Evolutionary conservation across 2,113 vertebrate genomes (phyloP).

Genomic region (Podiceps cristatus): DNA sequence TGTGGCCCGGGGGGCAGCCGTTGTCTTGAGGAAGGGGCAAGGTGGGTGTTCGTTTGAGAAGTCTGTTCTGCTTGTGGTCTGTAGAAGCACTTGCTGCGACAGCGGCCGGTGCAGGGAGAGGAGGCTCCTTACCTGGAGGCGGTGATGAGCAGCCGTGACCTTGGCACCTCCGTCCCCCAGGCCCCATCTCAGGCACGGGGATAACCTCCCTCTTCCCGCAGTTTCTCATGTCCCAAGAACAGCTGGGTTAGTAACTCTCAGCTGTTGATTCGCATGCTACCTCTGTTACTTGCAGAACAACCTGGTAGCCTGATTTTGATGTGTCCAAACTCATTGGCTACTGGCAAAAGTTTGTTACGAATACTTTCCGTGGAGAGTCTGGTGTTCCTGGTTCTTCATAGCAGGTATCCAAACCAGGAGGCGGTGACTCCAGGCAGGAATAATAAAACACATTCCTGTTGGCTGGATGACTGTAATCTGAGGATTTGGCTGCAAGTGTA

Average conservation of each 20-base stretch:
- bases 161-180: not conserved
- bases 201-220: not conserved
- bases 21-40: not conserved
- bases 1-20: rapidly evolving
- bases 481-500: not conserved
- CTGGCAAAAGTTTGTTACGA: not conserved
- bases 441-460: rapidly evolving
- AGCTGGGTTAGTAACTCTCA: not conserved
- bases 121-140: not conserved
- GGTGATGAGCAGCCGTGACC: not conserved
- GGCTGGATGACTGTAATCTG: not conserved
- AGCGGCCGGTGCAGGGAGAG: not conserved
- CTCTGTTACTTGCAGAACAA: not conserved
- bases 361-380: not conserved
- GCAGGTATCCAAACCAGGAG: not conserved
- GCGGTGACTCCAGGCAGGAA: not conserved
- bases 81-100: not conserved
- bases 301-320: not conserved
- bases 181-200: rapidly evolving
- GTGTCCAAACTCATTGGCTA: not conserved
- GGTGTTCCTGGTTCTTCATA: not conserved
- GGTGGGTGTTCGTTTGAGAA: not conserved
- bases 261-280: not conserved
- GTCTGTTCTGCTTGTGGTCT: not conserved
- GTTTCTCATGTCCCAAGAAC: not conserved